Evolutionary conservation across 1,140 invertebrate species (phyloP), one percentile per base, ranked within the genome.

Genomic region (Aphis craccivora): DNA sequence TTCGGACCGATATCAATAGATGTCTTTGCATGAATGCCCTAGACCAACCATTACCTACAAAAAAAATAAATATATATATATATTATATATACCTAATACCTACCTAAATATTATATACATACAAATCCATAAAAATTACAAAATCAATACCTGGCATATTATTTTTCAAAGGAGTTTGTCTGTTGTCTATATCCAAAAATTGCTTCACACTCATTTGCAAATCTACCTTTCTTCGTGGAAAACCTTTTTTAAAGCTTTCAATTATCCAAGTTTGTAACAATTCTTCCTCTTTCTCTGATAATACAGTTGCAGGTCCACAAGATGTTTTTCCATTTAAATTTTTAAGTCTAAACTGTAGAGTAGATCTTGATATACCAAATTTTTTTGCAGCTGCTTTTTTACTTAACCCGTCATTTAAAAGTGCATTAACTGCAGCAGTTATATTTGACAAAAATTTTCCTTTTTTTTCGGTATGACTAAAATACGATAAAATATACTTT

Each of bases 141-240:
- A 53, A 53, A 23, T 22, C n/a, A 53, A 35, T 89, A 89, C 87
- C 87, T 20, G 87, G 87, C 5, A 53, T 53, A 53, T 89, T 89
- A 53, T 89, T 89, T 89, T 53, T 53, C 37, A 89, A 89, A 35
- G 48, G 48, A 89, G 35, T 89, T 2, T 37, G 30, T 89, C 87
- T 53, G 9, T 89, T 25, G 35, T 89, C 37, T 35, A n/a, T 89
- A 22, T 35, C 87, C 14, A 53, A 37, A 89, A 53, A 89, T 20
- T 89, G 45, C 22, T 88, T 30, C 6, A 88, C 87, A 51, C 87
- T 88, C 6, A 7, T 14, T n/a, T n/a, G 37, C 0, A 88, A 9
- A 88, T 88, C 87, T 51, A 53, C 87, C 53, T 88, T 88, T 88
- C 87, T 30, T 48, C 48, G 3, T 18, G 87, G 87, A 51, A 88